Evolutionary conservation across 2,113 vertebrate genomes (phyloP), one percentile per base, ranked within the genome.

Genomic region (Heterocephalus glaber): DNA sequence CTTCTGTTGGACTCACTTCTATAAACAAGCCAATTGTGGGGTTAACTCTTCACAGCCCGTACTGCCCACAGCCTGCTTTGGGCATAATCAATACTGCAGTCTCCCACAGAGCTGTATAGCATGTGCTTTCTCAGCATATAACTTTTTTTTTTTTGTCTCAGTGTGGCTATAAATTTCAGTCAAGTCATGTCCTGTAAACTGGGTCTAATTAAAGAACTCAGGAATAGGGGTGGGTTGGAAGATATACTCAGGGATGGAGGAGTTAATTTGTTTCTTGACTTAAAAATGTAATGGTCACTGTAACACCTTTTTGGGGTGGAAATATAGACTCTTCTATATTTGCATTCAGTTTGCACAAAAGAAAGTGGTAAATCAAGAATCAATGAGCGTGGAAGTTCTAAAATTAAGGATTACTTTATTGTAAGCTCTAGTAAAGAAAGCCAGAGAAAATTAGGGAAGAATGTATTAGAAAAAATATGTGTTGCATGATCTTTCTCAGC

Each of bases 151-250:
- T n/a, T n/a, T n/a, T 63, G 58, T 90, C 88, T 5, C 1, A 89
- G 28, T 41, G 87, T 94, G 74, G 56, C 68, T 94, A n/a, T 95
- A 92, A 96, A 95, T 95, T 94, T 95, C 61, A 58, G 65, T 76
- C 63, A 89, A 92, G 90, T 90, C 92, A 81, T 60, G 2, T 77
- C 79, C 88, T 95, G 28, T 52, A 91, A 76, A 81, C 68, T 96
- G 82, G 93, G 38, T 88, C 65, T 76, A 88, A 94, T 92, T 88
- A 90, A 94, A 70, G 82, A 97, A 35, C 5, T 88, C 9, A 30
- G 76, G 44, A 94, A 85, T 70, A 47, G 6, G 13, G 4, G 11
- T 58, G 61, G 35, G 74, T 3, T 65, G 72, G 20, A 68, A 70
- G 38, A 66, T 41, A 35, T 2, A 91, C 19, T 84, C 24, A 83